Conservation (phyloP, 1,140 invertebrate species). For the Drosophila ironensis region DNA sequence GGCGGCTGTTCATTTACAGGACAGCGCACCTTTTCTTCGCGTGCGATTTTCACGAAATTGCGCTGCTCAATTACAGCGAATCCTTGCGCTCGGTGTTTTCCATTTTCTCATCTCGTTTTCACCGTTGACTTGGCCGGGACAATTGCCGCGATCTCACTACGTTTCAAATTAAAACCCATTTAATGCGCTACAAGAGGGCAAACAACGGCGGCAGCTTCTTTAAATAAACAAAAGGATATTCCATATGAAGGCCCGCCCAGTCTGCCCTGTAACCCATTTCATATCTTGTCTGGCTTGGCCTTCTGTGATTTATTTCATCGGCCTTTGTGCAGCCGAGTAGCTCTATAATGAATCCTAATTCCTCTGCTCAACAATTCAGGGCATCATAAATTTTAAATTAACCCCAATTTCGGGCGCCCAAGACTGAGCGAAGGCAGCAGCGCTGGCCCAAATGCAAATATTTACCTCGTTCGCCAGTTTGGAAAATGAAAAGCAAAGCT, state of each 20-base stretch:
- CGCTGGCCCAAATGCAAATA: constrained; percentile 30
- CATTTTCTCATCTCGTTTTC: constrained; percentile 46
- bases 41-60: constrained; percentile 60
- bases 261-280: constrained; percentile 19
- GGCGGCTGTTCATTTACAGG: constrained; percentile 74
- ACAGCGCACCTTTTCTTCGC: constrained; percentile 68
- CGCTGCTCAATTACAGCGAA: constrained; percentile 71
- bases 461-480: constrained; percentile 20
- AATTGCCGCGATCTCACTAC: constrained; percentile 62
- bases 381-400: constrained; percentile 53
- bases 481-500: constrained; percentile 43
- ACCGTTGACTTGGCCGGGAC: constrained; percentile 66
- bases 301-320: constrained; percentile 34
- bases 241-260: neutral
- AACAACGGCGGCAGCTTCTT: constrained; percentile 29
- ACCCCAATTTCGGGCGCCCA: constrained; percentile 31
- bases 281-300: constrained; percentile 16
- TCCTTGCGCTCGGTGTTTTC: constrained; percentile 22
- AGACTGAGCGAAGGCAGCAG: constrained; percentile 9
- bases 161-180: constrained; percentile 76
- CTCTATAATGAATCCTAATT: constrained; percentile 47
- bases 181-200: constrained; percentile 62
- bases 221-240: constrained; percentile 51
- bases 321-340: neutral
- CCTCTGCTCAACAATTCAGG: constrained; percentile 39